A percentile compares a stretch with the other conserved stretches of the same genome.
phyloP scores from a whole-genome alignment of 2,888 invertebrate genomes.

The Euphydryas editha region DNA sequence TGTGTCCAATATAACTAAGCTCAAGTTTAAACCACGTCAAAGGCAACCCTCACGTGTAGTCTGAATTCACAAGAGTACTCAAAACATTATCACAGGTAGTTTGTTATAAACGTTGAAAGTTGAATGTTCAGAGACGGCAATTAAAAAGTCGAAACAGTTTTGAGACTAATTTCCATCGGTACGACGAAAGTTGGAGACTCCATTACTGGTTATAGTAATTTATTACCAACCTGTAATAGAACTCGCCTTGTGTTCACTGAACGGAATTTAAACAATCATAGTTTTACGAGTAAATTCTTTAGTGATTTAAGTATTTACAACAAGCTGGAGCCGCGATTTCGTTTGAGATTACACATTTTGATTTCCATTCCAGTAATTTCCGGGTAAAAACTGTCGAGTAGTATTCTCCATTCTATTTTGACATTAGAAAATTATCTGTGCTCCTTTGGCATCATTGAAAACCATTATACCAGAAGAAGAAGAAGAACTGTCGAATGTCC shows the following conservation, averaged over 20 bases:
- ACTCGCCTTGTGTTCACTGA: neutral
- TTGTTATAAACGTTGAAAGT: slow-evolving; percentile 14
- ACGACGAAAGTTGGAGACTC: slow-evolving; percentile 23
- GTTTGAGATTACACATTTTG: too few relatives aligned
- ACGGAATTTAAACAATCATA: neutral
- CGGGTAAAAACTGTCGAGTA: too few relatives aligned
- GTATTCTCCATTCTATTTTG: too few relatives aligned
- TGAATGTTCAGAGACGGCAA: slow-evolving; percentile 34
- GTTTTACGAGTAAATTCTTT: neutral
- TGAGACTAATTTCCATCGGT: slow-evolving; percentile 33
- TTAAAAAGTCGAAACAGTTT: slow-evolving; percentile 43
- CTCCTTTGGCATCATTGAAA: too few relatives aligned
- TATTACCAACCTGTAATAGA: slow-evolving; percentile 20
- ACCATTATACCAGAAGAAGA: too few relatives aligned
- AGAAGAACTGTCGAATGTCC: too few relatives aligned
- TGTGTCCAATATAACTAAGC: neutral
- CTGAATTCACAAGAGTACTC: slow-evolving; percentile 13
- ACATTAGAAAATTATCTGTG: too few relatives aligned
- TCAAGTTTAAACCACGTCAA: neutral
- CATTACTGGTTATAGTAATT: slow-evolving; percentile 27
- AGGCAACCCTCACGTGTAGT: neutral
- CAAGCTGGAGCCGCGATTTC: too few relatives aligned
- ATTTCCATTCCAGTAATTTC: too few relatives aligned
- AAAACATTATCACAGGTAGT: slow-evolving; percentile 23
- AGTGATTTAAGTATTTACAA: too few relatives aligned